Evolutionary conservation across 1,140 invertebrate genomes (phyloP).

Genomic region (Apocrypta bakeri): DNA sequence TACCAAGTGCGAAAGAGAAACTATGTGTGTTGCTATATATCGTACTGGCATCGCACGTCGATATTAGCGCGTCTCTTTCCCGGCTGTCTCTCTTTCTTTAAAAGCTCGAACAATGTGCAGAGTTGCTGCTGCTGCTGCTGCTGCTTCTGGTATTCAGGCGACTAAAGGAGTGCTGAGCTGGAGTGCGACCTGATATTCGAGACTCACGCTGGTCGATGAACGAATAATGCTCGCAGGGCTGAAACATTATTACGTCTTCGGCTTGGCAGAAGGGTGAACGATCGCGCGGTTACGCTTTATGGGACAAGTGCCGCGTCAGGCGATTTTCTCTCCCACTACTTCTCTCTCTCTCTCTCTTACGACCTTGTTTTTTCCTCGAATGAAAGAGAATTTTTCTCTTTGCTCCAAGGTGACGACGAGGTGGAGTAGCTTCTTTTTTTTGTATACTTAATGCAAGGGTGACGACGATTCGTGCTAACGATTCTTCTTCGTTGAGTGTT

Average conservation of each 20-base stretch:
- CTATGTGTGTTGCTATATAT: neutral
- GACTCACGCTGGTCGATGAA: conserved; percentile 8
- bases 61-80: neutral
- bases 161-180: neutral
- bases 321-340: too few relatives aligned
- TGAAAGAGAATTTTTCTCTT: neutral
- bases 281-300: neutral
- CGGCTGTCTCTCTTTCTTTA: conserved; percentile 11
- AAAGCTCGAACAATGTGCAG: conserved; percentile 10
- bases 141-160: neutral
- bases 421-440: too few relatives aligned
- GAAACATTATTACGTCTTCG: conserved; percentile 2
- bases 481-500: too few relatives aligned
- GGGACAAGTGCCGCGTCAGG: neutral
- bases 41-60: neutral
- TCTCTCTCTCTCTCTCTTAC: neutral
- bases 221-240: neutral
- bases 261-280: neutral
- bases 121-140: neutral
- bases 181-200: conserved; percentile 24
- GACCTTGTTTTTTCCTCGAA: neutral
- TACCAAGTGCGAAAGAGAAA: neutral
- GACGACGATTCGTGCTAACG: too few relatives aligned
- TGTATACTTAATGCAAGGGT: too few relatives aligned
- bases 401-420: neutral